Evolutionary conservation across 2,113 vertebrate genomes (phyloP).

Genomic region (Callipepla californica): DNA sequence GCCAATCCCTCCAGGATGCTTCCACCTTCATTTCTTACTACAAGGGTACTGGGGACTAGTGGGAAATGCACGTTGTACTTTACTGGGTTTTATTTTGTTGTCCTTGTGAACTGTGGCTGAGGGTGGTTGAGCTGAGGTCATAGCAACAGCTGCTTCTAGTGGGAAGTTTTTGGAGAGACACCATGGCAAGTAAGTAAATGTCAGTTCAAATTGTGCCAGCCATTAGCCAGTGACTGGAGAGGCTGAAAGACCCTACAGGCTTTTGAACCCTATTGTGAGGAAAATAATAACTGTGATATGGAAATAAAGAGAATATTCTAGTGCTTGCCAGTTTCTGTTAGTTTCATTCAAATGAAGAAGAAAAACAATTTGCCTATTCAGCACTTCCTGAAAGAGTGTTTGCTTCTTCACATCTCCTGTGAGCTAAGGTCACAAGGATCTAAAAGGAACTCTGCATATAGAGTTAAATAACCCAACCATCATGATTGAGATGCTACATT

Average conservation of each 20-base stretch:
- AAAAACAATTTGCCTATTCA: slow-evolving; percentile 34
- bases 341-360: slow-evolving; percentile 48
- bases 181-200: slow-evolving; percentile 1
- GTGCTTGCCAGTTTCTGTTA: slow-evolving; percentile 46
- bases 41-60: neutral
- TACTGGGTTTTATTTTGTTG: neutral
- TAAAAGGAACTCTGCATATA: slow-evolving; percentile 20
- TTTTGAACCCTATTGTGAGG: slow-evolving; percentile 17
- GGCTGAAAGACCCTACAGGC: neutral
- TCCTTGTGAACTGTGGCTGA: neutral
- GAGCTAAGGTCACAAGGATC: neutral
- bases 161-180: neutral
- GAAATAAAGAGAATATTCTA: slow-evolving; percentile 52
- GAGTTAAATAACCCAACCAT: slow-evolving; percentile 31
- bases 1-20: neutral
- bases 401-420: neutral
- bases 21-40: neutral
- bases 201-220: neutral
- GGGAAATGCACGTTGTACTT: neutral
- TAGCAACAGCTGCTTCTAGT: neutral
- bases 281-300: slow-evolving; percentile 52
- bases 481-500: slow-evolving; percentile 12
- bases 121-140: neutral
- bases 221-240: neutral
- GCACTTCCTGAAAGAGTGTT: slow-evolving; percentile 44